These are phyloP conservation scores for Albula glossodonta DNA, from an alignment of 2,113 vertebrate genomes.

Conservation along the genomic window DNA sequence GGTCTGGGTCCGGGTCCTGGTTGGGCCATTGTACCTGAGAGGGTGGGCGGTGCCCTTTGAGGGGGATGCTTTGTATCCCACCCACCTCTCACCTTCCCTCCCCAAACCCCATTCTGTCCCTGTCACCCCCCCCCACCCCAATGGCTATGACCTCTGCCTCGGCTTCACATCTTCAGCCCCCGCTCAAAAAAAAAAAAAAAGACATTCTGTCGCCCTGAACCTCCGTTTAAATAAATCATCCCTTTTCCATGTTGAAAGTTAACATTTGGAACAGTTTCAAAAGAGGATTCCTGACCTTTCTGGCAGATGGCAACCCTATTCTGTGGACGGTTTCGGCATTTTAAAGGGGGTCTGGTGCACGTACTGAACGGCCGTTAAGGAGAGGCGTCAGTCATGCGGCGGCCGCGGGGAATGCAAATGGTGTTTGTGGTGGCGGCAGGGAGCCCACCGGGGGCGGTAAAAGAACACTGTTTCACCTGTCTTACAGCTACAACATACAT, in stretches of 20 bases:
- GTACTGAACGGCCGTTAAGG: not conserved
- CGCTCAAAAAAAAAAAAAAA: not conserved
- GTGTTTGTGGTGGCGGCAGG: too few relatives aligned
- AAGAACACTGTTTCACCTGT: too few relatives aligned
- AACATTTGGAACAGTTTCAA: not conserved
- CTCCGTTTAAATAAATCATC: slow-evolving; percentile 1
- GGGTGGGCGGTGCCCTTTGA: slow-evolving; percentile 12
- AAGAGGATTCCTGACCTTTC: not conserved
- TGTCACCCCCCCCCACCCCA: too few relatives aligned
- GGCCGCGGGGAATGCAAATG: too few relatives aligned
- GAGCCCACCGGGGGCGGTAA: too few relatives aligned
- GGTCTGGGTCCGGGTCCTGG: too few relatives aligned
- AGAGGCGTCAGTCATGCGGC: too few relatives aligned
- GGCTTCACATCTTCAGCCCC: not conserved
- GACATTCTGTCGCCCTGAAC: not conserved
- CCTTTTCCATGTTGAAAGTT: not conserved
- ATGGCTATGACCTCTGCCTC: not conserved
- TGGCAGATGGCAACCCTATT: not conserved
- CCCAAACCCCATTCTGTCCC: not conserved
- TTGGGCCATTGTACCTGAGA: not conserved
- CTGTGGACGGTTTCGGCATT: not conserved
- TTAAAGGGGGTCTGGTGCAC: not conserved
- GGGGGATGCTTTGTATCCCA: not conserved
- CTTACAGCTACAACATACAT: too few relatives aligned
- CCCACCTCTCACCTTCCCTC: slow-evolving; percentile 16